These are phyloP conservation scores for Zele albiditarsus DNA, from an alignment of 2,888 invertebrate genomes.

Conservation along the genomic window DNA sequence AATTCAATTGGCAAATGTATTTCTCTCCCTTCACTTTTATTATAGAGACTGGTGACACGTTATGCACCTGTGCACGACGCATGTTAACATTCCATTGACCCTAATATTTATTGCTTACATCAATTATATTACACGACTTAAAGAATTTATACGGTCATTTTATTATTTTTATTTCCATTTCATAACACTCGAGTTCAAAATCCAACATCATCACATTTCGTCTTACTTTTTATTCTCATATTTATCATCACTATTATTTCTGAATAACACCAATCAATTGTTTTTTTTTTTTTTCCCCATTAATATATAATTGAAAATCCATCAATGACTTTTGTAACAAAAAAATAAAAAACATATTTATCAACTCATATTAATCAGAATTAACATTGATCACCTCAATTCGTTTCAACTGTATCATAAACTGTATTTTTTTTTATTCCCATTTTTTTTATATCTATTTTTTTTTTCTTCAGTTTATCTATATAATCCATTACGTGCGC, in stretches of 20 bases:
- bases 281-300: background rate
- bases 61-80: constrained; percentile 47
- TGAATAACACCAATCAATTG: background rate
- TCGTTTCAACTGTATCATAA: background rate
- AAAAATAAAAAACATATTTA: background rate
- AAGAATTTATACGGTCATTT: background rate
- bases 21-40: constrained; percentile 48
- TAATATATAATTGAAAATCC: background rate
- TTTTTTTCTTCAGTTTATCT: background rate
- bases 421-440: background rate
- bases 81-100: constrained; percentile 41
- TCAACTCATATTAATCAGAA: background rate
- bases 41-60: constrained; percentile 32
- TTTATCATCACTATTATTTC: background rate
- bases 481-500: background rate
- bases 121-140: constrained; percentile 16
- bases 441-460: background rate
- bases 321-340: background rate
- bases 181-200: background rate
- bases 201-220: background rate
- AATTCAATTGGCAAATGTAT: constrained; percentile 21
- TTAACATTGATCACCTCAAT: background rate
- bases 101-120: constrained; percentile 15
- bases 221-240: background rate
- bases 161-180: background rate